Evolutionary conservation across 2,797 vertebrate genomes (phyloP).

Genomic region (Mormyrops boulengeri): DNA sequence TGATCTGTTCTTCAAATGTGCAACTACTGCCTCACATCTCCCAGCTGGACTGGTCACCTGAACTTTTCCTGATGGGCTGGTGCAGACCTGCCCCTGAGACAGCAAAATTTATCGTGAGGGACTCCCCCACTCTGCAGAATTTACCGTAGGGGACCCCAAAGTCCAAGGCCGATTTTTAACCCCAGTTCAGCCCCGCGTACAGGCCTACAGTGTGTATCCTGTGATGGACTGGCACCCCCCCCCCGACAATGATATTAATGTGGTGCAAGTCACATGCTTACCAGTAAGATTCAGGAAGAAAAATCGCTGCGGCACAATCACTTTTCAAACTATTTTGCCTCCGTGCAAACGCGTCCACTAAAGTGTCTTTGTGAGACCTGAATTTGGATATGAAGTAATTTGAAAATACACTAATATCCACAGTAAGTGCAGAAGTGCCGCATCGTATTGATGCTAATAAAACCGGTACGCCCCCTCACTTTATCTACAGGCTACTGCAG

Average conservation of each 20-base stretch:
- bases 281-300: background rate
- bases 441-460: background rate
- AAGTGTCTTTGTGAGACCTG: background rate
- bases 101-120: background rate
- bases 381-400: background rate
- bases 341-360: background rate
- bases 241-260: background rate
- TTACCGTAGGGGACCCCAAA: background rate
- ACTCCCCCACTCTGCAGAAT: background rate
- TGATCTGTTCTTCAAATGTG: background rate
- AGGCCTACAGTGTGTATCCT: background rate
- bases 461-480: background rate
- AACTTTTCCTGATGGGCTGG: background rate
- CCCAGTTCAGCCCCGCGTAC: background rate
- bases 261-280: background rate
- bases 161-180: background rate
- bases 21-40: background rate
- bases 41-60: background rate
- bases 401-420: background rate
- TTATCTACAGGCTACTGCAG: background rate
- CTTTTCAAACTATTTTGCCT: background rate
- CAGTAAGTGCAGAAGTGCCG: background rate
- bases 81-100: background rate
- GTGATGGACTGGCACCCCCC: background rate
- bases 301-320: background rate